A percentile compares a stretch with the other conserved stretches of the same genome.
Evolutionary conservation across 2,888 invertebrate genomes (phyloP).

Genomic region (Pseudococcus viburni): DNA sequence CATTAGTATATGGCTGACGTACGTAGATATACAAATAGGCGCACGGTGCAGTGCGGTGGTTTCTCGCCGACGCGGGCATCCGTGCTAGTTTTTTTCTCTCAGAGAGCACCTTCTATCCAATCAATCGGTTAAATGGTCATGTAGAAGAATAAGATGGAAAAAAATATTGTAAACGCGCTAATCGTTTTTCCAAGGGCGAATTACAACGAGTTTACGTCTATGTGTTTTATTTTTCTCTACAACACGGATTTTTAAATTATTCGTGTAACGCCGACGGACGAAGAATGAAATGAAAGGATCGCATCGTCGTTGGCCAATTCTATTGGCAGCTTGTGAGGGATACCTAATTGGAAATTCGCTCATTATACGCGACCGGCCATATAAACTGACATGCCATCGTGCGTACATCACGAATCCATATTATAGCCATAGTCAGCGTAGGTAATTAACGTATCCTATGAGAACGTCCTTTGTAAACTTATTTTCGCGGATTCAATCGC

Average conservation of each 20-base stretch:
- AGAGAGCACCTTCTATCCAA: neutral
- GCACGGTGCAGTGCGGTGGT: neutral
- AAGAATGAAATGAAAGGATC: neutral
- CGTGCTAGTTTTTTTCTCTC: neutral
- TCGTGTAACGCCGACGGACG: neutral
- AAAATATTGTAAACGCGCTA: constrained; percentile 29
- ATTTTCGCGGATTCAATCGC: neutral
- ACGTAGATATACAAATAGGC: neutral
- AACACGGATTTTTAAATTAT: neutral
- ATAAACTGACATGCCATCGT: neutral
- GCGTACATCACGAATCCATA: neutral
- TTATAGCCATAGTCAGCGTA: neutral
- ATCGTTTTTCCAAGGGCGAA: constrained; percentile 42
- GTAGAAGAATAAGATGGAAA: neutral
- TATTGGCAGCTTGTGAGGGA: constrained; percentile 15
- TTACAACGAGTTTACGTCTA: too few relatives aligned
- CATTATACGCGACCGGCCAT: neutral
- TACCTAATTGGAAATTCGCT: constrained; percentile 31
- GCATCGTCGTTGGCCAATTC: neutral
- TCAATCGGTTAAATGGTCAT: neutral
- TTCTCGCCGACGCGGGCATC: neutral
- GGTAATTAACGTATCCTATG: constrained; percentile 1
- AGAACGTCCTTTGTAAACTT: neutral
- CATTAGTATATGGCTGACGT: neutral
- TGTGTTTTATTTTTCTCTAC: neutral